Base-by-base conservation (phyloP, 2,113 vertebrate species). In the Thryonomys swinderianus region DNA sequence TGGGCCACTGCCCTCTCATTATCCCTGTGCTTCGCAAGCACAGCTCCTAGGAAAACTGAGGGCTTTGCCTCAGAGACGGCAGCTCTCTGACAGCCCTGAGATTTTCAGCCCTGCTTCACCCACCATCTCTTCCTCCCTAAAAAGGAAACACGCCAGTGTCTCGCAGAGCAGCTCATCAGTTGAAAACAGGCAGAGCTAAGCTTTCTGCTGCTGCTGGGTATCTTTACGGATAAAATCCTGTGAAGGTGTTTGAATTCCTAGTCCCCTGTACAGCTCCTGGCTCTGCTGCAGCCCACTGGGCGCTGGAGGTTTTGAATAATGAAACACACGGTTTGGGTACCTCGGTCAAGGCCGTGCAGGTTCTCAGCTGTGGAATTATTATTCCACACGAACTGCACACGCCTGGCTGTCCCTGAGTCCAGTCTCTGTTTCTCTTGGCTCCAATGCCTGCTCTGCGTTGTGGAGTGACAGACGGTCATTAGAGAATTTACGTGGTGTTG, bases 261-360 rank as follows among this genome's bases (percentile, higher is more conserved):
- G 20, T 13, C 45, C 17, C 59, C 30, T 12, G 37, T 9, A 21
- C 14, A 3, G 0, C 3, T 13, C 48, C 18, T 25, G 17, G 64
- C 4, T 0, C 1, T 13, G 27, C 45, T 37, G 4, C 4, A 20
- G 42, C 61, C 62, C n/a, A 11, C 42, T 20, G 30, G 0, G 14
- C 3, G 18, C 18, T 14, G 14, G 42, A 79, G 2, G 18, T 11
- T 59, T 20, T 40, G 59, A 57, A 20, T 5, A 7, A 4, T 1
- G 7, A n/a, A 17, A 4, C 6, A 3, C 30, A 32, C 8, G 20
- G n/a, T 3, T 0, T 0, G 3, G 21, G 6, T 18, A 9, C 32
- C 5, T 23, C 12, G 27, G 23, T 18, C 7, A 2, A 2, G 0
- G 5, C 0, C 1, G n/a, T 0, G 37, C 30, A 6, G 20, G 13